Evolutionary conservation across 2,888 invertebrate species (phyloP), one percentile per base, ranked within the genome.

Genomic region (Dermolepida albohirtum): DNA sequence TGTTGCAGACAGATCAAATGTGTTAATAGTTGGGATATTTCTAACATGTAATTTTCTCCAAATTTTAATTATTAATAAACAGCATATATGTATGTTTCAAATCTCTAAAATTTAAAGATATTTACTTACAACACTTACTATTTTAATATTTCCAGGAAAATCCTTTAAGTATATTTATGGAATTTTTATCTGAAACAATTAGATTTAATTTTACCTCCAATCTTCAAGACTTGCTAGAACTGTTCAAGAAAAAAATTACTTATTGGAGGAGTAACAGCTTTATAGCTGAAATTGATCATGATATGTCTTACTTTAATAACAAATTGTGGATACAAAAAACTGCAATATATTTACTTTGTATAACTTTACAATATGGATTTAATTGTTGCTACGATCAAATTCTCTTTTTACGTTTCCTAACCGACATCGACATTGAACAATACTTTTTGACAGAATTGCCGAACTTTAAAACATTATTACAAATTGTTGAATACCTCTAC

Each of bases 371-470:
- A 64, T 82, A 86, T 68, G 87, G 88, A 72, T 89, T 91, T 72
- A 85, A 85, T 43, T 92, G 91, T 62, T 85, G 87, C 0, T 85
- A 86, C 73, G 87, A 89, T 74, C 90, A 91, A 79, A 86, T 88
- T 39, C 86, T 88, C 73, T 88, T 92, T 71, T 80, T 93, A 1
- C 84, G 86, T 55, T 85, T 87, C 69, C 81, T 91, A 41, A 86
- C 87, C 57, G 83, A 85, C 17, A 84, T 87, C 0, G 85, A 88
- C 62, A 86, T 90, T 73, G 86, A 86, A 39, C 84, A 85, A 70
- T 87, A 87, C 72, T 85, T 90, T 66, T 74, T 79, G 69, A 79
- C 82, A 14, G 77, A 78, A 5, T 69, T 77, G 34, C 83, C 87
- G 1, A 82, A 87, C 75, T 87, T 88, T 72, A 78, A 81, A 22